These are phyloP conservation scores for Kryptolebias marmoratus DNA, from an alignment of 2,113 vertebrate genomes.

Conservation along the genomic window DNA sequence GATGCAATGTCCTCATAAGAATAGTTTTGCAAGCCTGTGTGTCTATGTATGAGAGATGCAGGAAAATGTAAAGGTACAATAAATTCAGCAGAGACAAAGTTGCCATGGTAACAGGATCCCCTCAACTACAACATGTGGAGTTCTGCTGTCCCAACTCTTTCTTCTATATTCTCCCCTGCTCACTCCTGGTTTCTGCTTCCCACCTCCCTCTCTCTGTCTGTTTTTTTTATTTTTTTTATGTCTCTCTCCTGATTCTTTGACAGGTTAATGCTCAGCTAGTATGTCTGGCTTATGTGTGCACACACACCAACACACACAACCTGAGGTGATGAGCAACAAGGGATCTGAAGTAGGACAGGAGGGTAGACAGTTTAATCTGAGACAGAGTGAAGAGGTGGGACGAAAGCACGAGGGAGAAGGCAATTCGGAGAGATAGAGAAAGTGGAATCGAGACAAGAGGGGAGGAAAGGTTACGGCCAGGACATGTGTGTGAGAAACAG, in stretches of 20 bases:
- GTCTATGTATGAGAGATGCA: background rate
- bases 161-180: background rate
- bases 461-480: constrained; percentile 57
- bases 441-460: constrained; percentile 30
- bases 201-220: background rate
- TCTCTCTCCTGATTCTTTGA: constrained; percentile 62
- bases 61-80: background rate
- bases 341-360: constrained; percentile 68
- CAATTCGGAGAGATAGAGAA: constrained; percentile 34
- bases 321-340: constrained; percentile 62
- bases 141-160: constrained; percentile 27
- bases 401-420: constrained; percentile 23
- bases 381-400: constrained; percentile 28
- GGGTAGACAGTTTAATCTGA: constrained; percentile 76
- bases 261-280: constrained; percentile 73
- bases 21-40: background rate
- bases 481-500: constrained; percentile 58
- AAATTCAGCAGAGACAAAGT: constrained; percentile 22
- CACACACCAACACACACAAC: constrained; percentile 44
- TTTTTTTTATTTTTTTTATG: constrained; percentile 14
- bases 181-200: background rate
- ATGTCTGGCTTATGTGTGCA: constrained; percentile 53
- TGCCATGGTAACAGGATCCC: constrained; percentile 53
- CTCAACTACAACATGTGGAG: constrained; percentile 27
- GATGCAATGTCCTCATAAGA: background rate